Conservation (phyloP, 1,140 invertebrate species). For the Papilio helenus region DNA sequence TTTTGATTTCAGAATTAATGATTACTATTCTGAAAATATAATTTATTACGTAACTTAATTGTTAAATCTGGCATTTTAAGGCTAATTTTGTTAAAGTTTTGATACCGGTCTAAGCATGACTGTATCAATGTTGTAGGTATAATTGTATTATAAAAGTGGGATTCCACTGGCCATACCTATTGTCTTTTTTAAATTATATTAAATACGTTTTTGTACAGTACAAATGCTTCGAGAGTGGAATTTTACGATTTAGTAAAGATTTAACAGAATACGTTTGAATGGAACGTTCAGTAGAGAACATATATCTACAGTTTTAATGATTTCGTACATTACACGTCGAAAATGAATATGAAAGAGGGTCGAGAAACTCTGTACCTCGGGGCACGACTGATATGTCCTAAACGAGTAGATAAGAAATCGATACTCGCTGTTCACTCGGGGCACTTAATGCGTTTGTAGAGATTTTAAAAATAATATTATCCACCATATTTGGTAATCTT, state of each 20-base stretch:
- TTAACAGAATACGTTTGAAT: background rate
- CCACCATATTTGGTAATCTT: too few species aligned
- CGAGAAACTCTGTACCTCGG: constrained; percentile 1
- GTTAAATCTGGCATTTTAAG: too few species aligned
- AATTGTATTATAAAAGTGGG: too few species aligned
- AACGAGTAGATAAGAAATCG: constrained; percentile 27
- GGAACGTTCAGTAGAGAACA: background rate
- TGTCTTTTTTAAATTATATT: too few species aligned
- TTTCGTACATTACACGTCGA: constrained; percentile 4
- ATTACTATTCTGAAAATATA: too few species aligned
- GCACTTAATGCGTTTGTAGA: background rate
- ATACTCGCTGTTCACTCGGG: background rate
- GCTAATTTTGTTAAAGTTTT: too few species aligned
- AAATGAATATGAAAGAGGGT: constrained; percentile 20
- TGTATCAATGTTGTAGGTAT: too few species aligned
- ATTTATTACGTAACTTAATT: too few species aligned
- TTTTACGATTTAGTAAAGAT: background rate
- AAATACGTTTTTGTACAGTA: too few species aligned
- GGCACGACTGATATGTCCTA: constrained; percentile 7
- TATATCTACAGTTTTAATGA: constrained; percentile 2
- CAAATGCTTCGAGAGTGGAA: background rate
- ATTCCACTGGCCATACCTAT: too few species aligned
- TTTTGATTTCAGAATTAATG: too few species aligned
- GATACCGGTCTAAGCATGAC: too few species aligned
- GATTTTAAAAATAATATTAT: background rate